Evolutionary conservation across 2,797 vertebrate species (phyloP).

Genomic region (Syndactyla subalaris): DNA sequence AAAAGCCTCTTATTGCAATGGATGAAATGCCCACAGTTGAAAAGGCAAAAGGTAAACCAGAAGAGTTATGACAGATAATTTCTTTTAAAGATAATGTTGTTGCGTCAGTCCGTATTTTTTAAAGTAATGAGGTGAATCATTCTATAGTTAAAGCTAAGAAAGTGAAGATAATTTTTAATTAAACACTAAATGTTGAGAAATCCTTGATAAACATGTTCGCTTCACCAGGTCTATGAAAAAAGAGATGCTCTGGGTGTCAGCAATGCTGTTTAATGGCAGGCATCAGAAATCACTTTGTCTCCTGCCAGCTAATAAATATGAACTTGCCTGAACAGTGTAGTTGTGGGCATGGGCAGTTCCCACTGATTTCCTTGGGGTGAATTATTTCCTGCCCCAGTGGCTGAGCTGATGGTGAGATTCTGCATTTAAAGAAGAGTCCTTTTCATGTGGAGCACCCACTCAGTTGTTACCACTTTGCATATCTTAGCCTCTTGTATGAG

Average conservation of each 20-base stretch:
- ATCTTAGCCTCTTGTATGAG: neutral
- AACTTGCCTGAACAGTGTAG: neutral
- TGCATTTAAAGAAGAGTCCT: neutral
- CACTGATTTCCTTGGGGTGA: neutral
- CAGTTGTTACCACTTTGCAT: neutral
- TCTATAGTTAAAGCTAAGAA: neutral
- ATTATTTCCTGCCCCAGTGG: accelerated
- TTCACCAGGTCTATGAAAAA: neutral
- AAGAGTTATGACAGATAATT: neutral
- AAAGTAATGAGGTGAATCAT: neutral
- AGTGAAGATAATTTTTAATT: neutral
- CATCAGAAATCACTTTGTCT: neutral
- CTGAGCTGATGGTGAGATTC: neutral
- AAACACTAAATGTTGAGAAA: neutral
- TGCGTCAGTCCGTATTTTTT: neutral
- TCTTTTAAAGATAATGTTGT: neutral
- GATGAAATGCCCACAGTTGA: conserved; percentile 88
- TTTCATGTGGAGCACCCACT: neutral
- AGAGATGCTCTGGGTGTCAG: neutral
- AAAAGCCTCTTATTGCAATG: conserved; percentile 89
- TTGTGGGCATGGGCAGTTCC: neutral
- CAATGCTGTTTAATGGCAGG: neutral
- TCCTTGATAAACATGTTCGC: neutral
- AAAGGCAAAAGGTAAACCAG: conserved; percentile 90
- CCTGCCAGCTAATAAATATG: neutral